Percentiles rank a stretch among this genome's conserved stretches.
Evolutionary conservation across 2,888 invertebrate genomes (phyloP).

Genomic region (Phalera bucephala): DNA sequence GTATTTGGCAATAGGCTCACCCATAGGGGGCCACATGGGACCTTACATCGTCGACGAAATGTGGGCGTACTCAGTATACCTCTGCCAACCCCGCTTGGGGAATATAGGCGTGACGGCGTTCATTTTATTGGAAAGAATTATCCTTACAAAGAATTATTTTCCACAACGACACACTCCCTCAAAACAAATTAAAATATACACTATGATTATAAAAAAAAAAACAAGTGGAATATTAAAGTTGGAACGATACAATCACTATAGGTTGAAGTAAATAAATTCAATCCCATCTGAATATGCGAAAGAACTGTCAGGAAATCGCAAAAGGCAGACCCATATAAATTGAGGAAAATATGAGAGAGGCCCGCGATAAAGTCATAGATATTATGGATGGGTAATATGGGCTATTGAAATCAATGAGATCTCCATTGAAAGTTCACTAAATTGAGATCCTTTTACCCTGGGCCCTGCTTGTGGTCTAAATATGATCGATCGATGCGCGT

Average conservation of each 20-base stretch:
- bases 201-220: too few relatives aligned
- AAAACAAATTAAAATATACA: too few relatives aligned
- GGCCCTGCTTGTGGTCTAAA: conserved; percentile 18
- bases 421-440: conserved; percentile 69
- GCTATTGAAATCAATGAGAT: conserved; percentile 73
- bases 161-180: too few relatives aligned
- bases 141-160: too few relatives aligned
- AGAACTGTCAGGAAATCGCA: conserved; percentile 60
- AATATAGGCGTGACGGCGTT: too few relatives aligned
- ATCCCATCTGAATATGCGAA: conserved; percentile 58
- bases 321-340: conserved; percentile 66
- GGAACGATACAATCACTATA: conserved; percentile 35
- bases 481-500: too few relatives aligned
- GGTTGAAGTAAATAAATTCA: conserved; percentile 55
- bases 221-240: conserved; percentile 40
- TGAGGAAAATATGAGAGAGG: conserved; percentile 61
- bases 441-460: conserved; percentile 45
- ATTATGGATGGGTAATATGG: conserved; percentile 64
- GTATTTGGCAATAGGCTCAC: too few relatives aligned
- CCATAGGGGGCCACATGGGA: too few relatives aligned
- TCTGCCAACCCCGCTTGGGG: too few relatives aligned
- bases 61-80: too few relatives aligned
- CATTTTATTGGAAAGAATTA: too few relatives aligned
- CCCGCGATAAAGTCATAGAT: conserved; percentile 67
- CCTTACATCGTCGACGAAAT: too few relatives aligned